These are phyloP conservation scores for Pyxicephalus adspersus DNA, from an alignment of 2,113 vertebrate species.

Conservation along the genomic window DNA sequence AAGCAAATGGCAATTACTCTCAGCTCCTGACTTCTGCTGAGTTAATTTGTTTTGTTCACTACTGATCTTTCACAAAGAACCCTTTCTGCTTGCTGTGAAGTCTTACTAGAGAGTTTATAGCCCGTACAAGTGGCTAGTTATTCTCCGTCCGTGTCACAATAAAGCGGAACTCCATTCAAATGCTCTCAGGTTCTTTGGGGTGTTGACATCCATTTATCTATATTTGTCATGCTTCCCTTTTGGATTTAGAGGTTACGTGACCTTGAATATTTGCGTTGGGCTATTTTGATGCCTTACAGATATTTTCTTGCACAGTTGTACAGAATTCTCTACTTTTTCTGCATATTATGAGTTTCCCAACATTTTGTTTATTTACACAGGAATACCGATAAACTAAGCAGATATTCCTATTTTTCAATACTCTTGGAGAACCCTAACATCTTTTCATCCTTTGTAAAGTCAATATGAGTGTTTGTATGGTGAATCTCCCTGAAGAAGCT, in stretches of 20 bases:
- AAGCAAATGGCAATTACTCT: constrained; percentile 51
- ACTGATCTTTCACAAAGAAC: constrained; percentile 32
- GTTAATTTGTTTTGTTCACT: constrained; percentile 47
- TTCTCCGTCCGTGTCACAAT: background rate
- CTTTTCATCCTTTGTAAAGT: no score
- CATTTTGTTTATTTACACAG: no score
- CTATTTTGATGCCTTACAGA: no score
- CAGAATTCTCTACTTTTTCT: no score
- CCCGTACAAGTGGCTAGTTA: background rate
- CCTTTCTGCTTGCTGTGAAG: constrained; percentile 30
- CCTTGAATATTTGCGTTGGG: no score
- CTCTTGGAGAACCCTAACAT: no score
- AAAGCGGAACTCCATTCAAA: background rate
- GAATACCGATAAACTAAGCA: no score
- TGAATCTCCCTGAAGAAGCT: no score
- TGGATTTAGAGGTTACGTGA: background rate
- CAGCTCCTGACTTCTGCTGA: constrained; percentile 37
- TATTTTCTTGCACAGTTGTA: no score
- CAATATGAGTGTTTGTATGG: no score
- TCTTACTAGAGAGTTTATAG: constrained; percentile 27
- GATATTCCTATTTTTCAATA: no score
- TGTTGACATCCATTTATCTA: background rate
- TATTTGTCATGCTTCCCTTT: background rate
- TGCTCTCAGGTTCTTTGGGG: background rate
- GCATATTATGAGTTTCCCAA: no score